Percentiles rank a stretch among this genome's conserved stretches.
Evolutionary conservation across 2,888 invertebrate species (phyloP).

Genomic region (Melieria omissa): DNA sequence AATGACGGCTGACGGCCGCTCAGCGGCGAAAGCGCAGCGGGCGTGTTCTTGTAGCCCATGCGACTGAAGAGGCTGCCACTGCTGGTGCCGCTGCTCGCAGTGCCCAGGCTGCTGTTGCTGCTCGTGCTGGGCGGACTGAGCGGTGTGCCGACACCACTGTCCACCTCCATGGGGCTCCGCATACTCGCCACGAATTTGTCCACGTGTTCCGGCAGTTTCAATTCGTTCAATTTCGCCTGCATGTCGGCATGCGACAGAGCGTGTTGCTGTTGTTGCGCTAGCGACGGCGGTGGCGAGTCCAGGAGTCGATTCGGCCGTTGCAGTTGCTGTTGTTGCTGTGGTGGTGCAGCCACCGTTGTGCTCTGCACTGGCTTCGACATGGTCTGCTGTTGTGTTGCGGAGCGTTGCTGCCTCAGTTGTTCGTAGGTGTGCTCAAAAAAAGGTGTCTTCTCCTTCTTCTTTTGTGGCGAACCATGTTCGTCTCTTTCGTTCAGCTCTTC

Average conservation of each 20-base stretch:
- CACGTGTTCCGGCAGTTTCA: constrained; percentile 63
- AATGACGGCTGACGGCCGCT: constrained; percentile 9
- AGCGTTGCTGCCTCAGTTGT: constrained; percentile 71
- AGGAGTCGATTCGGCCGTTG: constrained; percentile 41
- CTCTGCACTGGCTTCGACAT: constrained; percentile 13
- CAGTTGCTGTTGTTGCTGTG: constrained; percentile 23
- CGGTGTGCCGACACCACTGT: constrained; percentile 77
- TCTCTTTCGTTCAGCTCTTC: constrained; percentile 67
- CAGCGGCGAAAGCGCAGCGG: constrained; percentile 57
- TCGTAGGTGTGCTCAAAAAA: constrained; percentile 79
- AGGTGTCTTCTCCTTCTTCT: constrained; percentile 67
- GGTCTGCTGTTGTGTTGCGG: constrained; percentile 59
- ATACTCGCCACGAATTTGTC: constrained; percentile 60
- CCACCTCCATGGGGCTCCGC: constrained; percentile 66
- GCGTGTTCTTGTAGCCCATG: constrained; percentile 62
- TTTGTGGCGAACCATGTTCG: constrained; percentile 67
- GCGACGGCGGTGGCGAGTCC: constrained; percentile 21
- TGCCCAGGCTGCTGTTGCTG: constrained; percentile 50
- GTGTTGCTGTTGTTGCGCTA: constrained; percentile 64
- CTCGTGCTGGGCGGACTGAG: constrained; percentile 69
- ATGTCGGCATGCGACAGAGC: constrained; percentile 56
- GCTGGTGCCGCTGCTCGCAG: constrained; percentile 22
- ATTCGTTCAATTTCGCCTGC: constrained; percentile 58
- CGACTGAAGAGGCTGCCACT: constrained; percentile 59
- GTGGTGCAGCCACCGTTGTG: constrained; percentile 20